Conservation (phyloP, 2,113 vertebrate genomes). For the Microtus richardsoni region DNA sequence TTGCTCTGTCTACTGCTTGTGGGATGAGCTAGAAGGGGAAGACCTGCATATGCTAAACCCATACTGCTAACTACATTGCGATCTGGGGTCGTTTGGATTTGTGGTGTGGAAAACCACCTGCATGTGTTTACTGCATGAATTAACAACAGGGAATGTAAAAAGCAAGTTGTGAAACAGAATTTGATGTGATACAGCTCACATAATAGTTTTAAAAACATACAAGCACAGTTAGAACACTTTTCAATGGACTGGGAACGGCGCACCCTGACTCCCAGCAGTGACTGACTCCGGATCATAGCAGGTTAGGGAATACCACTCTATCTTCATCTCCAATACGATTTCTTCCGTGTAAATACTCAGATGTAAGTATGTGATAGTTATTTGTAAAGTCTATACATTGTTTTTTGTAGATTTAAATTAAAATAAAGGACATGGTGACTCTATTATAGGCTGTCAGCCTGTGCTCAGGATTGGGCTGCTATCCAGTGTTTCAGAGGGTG, state of each 20-base stretch:
- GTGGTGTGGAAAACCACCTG: not conserved
- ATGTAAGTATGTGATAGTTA: not conserved
- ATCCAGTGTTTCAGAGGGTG: not conserved
- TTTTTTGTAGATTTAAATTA: not conserved
- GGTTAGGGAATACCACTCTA: not conserved
- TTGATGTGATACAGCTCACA: not conserved
- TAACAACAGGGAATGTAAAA: not conserved
- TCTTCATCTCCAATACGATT: not conserved
- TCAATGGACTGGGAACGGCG: not conserved
- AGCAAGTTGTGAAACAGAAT: not conserved
- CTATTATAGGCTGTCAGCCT: not conserved
- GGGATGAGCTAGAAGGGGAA: not conserved
- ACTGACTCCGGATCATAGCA: not conserved
- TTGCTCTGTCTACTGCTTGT: not conserved
- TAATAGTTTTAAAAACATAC: not conserved
- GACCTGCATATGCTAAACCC: not conserved
- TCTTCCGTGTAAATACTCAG: not conserved
- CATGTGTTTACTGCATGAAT: not conserved
- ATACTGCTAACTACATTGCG: not conserved
- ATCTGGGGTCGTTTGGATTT: not conserved
- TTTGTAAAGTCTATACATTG: not conserved
- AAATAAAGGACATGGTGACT: not conserved
- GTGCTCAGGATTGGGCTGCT: not conserved
- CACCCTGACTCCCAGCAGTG: not conserved
- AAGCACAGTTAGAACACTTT: conserved; percentile 1